A percentile compares a stretch with the other conserved stretches of the same genome.
Conservation (phyloP, 2,888 invertebrate genomes). For the Eurytoma californica region DNA sequence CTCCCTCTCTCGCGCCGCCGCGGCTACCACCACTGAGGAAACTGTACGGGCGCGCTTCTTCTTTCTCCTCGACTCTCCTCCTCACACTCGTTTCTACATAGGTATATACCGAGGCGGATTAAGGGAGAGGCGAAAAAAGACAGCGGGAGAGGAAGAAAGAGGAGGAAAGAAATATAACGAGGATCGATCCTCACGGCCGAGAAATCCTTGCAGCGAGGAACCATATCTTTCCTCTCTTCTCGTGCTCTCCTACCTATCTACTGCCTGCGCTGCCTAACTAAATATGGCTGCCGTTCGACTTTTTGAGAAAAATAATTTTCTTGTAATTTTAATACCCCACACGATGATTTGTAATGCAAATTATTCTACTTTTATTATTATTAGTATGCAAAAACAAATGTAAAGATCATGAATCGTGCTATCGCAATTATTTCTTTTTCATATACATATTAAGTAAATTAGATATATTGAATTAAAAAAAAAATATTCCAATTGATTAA, state of each 20-base stretch:
- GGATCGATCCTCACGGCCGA: conserved; percentile 46
- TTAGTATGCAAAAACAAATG: too few relatives aligned
- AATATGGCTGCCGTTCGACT: conserved; percentile 11
- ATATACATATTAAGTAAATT: too few relatives aligned
- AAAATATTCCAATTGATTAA: too few relatives aligned
- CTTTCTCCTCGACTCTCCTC: conserved; percentile 1
- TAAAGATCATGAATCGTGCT: too few relatives aligned
- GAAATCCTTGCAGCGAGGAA: conserved; percentile 34
- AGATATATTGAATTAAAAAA: too few relatives aligned
- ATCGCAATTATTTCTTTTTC: too few relatives aligned
- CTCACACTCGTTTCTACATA: neutral
- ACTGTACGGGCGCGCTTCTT: conserved; percentile 10
- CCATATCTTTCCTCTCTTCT: conserved; percentile 19
- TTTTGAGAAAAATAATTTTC: too few relatives aligned
- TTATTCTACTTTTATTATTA: neutral
- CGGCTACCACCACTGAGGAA: conserved; percentile 9
- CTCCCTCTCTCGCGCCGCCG: neutral
- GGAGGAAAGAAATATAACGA: conserved; percentile 36
- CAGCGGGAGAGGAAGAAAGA: neutral
- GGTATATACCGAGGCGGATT: conserved; percentile 2
- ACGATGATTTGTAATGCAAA: too few relatives aligned
- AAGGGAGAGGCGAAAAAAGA: conserved; percentile 18
- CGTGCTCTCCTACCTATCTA: neutral
- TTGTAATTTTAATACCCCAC: too few relatives aligned
- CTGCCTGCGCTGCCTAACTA: neutral